Conservation (phyloP, 2,888 invertebrate genomes). For the Drosophila yooni region DNA sequence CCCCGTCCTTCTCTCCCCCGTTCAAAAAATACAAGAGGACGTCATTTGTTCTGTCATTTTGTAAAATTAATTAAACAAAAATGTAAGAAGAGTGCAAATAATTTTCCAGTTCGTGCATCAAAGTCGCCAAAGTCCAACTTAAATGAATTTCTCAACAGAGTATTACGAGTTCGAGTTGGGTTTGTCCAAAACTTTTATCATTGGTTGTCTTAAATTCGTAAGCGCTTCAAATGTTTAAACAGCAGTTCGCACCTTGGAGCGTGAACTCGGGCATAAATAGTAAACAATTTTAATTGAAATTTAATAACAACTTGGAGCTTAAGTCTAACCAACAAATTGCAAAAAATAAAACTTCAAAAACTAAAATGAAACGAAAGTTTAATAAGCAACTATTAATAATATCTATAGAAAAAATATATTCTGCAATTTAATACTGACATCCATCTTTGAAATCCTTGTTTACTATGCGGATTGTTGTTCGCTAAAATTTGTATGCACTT, state of each 20-base stretch:
- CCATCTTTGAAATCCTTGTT: neutral
- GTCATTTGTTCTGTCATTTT: conserved; percentile 57
- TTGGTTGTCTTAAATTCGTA: conserved; percentile 29
- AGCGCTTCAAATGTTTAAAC: conserved; percentile 20
- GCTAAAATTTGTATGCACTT: too few relatives aligned
- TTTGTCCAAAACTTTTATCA: conserved; percentile 16
- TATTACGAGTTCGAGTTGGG: conserved; percentile 5
- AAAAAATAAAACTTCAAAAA: neutral
- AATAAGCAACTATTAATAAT: neutral
- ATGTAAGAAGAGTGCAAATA: conserved; percentile 75
- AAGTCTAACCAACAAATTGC: neutral
- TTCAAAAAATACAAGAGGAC: conserved; percentile 12
- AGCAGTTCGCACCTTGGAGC: conserved; percentile 37
- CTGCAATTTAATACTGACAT: neutral
- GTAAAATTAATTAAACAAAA: conserved; percentile 80
- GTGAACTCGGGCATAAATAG: neutral
- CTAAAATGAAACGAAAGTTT: neutral
- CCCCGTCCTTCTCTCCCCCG: neutral
- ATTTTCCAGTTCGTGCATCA: conserved; percentile 70
- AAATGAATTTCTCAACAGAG: conserved; percentile 61
- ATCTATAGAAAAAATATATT: neutral
- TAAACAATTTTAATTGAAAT: neutral
- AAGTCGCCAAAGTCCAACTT: conserved; percentile 64
- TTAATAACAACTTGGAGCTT: neutral
- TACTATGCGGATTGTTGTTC: too few relatives aligned